Conservation (phyloP, 2,888 invertebrate species). For the Anticlea derivata region DNA sequence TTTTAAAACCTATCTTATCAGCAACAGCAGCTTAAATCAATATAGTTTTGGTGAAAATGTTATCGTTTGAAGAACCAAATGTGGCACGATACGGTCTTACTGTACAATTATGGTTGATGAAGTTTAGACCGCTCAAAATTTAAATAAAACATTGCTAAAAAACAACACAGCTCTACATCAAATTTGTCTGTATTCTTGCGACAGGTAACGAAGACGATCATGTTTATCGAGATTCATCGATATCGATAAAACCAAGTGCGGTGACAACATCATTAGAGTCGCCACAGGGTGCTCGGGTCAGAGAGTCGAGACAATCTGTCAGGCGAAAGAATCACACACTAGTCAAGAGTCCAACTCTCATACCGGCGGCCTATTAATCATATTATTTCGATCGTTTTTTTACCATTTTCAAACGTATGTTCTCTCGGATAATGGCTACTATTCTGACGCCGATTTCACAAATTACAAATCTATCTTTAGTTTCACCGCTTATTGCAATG, state of each 20-base stretch:
- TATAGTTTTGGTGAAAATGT: no score
- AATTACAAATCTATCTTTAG: constrained; percentile 35
- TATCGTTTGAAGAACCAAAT: no score
- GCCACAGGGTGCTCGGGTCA: constrained; percentile 79
- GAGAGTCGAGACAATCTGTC: constrained; percentile 83
- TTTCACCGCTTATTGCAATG: constrained; percentile 32
- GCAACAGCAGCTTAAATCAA: no score
- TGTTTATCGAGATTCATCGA: constrained; percentile 31
- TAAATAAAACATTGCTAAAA: no score
- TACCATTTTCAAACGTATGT: constrained; percentile 77
- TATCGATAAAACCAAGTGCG: constrained; percentile 52
- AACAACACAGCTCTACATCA: no score
- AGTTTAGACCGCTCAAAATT: no score
- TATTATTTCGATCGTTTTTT: constrained; percentile 78
- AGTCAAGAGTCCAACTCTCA: constrained; percentile 64
- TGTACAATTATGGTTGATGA: no score
- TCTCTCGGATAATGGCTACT: constrained; percentile 79
- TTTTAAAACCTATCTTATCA: no score
- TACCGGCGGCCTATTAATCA: constrained; percentile 80
- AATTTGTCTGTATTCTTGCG: no score
- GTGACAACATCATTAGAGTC: constrained; percentile 72
- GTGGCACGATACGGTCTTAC: not conserved
- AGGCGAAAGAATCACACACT: constrained; percentile 82
- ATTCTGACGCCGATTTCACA: constrained; percentile 59
- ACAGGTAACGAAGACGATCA: no score